Conservation (phyloP, 1,140 invertebrate species). For the Pseudomyrmex pallidus region DNA sequence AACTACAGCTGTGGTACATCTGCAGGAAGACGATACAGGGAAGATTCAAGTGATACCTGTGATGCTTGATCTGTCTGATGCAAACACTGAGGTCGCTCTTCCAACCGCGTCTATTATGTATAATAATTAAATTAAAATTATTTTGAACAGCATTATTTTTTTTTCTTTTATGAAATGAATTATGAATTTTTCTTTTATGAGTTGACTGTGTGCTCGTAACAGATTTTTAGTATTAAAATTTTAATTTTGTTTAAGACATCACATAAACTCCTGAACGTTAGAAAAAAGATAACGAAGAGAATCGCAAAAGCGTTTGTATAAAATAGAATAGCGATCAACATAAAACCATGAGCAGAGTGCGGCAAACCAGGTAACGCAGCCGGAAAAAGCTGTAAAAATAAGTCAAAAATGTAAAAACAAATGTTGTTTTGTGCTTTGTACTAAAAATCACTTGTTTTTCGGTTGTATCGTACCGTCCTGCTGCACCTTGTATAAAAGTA, state of each 20-base stretch:
- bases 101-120: slow-evolving; percentile 84
- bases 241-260: neutral
- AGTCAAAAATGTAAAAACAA: neutral
- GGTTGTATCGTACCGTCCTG: slow-evolving; percentile 1
- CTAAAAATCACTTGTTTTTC: neutral
- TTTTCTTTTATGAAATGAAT: no score
- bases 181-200: no score
- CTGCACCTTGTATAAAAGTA: slow-evolving; percentile 19
- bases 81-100: slow-evolving; percentile 80
- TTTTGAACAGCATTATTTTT: neutral
- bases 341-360: no score
- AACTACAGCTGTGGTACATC: slow-evolving; percentile 76
- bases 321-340: no score
- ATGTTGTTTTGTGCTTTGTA: neutral
- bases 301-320: neutral
- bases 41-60: slow-evolving; percentile 84
- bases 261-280: neutral
- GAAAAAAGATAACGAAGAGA: neutral
- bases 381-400: no score
- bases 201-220: neutral
- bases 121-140: slow-evolving; percentile 73
- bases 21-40: slow-evolving; percentile 80
- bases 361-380: no score
- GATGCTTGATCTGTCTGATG: slow-evolving; percentile 81
- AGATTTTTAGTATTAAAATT: neutral